These are phyloP conservation scores for Drosophila kokeensis DNA, from an alignment of 2,888 invertebrate species.

Conservation along the genomic window DNA sequence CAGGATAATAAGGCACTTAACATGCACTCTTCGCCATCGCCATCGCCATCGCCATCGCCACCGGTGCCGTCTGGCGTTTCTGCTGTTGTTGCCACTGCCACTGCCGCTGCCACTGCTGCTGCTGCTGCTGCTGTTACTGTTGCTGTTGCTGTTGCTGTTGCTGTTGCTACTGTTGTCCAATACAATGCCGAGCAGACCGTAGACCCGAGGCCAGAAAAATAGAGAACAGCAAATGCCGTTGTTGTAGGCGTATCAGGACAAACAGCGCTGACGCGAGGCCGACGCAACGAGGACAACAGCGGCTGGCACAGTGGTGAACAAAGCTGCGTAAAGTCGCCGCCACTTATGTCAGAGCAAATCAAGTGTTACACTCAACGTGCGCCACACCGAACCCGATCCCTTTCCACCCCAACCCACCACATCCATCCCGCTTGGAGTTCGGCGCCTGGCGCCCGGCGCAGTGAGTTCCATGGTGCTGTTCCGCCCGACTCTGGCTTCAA, in stretches of 20 bases:
- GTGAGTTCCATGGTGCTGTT: constrained; percentile 5
- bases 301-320: constrained; percentile 25
- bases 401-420: not conserved
- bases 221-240: constrained; percentile 53
- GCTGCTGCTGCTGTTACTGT: constrained; percentile 8
- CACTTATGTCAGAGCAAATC: constrained; percentile 78
- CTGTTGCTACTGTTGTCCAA: constrained; percentile 55
- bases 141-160: constrained; percentile 7
- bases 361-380: constrained; percentile 57
- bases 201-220: constrained; percentile 34
- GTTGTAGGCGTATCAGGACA: constrained; percentile 50
- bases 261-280: constrained; percentile 33
- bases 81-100: constrained; percentile 37
- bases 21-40: constrained; percentile 67
- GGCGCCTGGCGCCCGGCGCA: not conserved
- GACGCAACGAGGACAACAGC: constrained; percentile 39
- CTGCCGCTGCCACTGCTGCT: constrained; percentile 12
- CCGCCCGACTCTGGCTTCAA: constrained; percentile 3
- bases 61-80: constrained; percentile 16
- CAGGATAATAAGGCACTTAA: constrained; percentile 81
- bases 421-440: not conserved
- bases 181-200: constrained; percentile 36
- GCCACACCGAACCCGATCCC: not conserved
- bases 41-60: constrained; percentile 42
- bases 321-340: constrained; percentile 49